Evolutionary conservation across 2,888 invertebrate species (phyloP).

Genomic region (Sarcophaga subvicina): DNA sequence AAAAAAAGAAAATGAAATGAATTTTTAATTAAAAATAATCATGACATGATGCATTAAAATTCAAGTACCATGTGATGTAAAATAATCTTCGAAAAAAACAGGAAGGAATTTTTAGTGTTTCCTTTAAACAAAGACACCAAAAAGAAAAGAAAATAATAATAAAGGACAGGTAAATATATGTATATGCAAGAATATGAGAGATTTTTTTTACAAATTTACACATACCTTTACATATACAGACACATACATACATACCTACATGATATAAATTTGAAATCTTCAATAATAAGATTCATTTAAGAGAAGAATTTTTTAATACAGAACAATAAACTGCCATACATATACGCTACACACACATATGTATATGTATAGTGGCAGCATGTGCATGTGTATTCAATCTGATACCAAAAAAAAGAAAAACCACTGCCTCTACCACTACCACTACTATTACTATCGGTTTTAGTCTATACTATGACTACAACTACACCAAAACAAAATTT

Average conservation of each 20-base stretch:
- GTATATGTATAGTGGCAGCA: background rate
- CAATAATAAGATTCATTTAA: background rate
- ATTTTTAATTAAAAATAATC: conserved; percentile 61
- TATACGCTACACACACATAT: background rate
- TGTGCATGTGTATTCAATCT: conserved; percentile 43
- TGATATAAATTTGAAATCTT: background rate
- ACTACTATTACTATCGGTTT: no score
- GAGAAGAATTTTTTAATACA: background rate
- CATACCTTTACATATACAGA: no score
- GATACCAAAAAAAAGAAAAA: conserved; percentile 43
- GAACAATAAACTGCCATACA: background rate
- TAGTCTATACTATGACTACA: no score
- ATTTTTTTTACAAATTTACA: background rate
- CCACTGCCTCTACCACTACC: conserved; percentile 7
- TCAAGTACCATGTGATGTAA: conserved; percentile 48
- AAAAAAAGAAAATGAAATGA: background rate
- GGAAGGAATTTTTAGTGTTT: conserved; percentile 32
- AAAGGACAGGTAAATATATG: background rate
- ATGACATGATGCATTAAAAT: conserved; percentile 58
- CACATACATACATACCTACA: no score
- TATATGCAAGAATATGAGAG: background rate
- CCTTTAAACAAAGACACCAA: conserved; percentile 3
- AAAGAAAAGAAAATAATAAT: background rate
- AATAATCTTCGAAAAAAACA: conserved; percentile 35
- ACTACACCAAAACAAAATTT: no score